Evolutionary conservation across 2,888 invertebrate genomes (phyloP), one percentile per base, ranked within the genome.

Genomic region (Druceiella hillmani): DNA sequence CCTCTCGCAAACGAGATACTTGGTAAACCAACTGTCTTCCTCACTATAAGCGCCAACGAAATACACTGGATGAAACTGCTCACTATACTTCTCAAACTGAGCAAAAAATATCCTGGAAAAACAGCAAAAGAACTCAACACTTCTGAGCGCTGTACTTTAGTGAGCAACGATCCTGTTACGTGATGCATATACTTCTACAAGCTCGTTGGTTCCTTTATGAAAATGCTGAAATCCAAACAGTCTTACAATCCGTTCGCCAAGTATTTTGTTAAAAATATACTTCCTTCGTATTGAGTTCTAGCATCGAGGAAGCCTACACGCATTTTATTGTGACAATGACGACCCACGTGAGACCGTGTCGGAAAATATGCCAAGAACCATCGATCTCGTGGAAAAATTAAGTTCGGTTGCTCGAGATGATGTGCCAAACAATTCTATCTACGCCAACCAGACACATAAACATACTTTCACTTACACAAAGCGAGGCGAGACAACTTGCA

Each of bases 1-100:
- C 38, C 49, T 55, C 45, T 59, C 52, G 54, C 62, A n/a, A n/a
- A n/a, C n/a, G n/a, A n/a, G n/a, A n/a, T 48, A 47, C 52, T 48
- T 50, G 62, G 55, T 34, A 59, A 48, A 55, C 61, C 47, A 7
- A 62, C 49, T 31, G 5, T 48, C 1, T 55, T 53, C 14, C 44
- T 55, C 32, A 55, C 53, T 46, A 3, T 55, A 36, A 61, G 61
- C 52, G 61, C 62, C 1, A 62, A 62, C 47, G 64, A 66, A 54
- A 47, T 54, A 41, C 46, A 51, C 17, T 64, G 62, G 64, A 3
- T 44, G 17, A 41, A 31, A 45, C 43, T 62, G 17, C 48, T 64
- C 1, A 51, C 42, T 25, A 17, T 57, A 49, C 49, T 64, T 3
- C 52, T 55, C 41, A 59, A 56, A 48, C n/a, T n/a, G n/a, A n/a